These are phyloP conservation scores for Diarsia mendica DNA, from an alignment of 2,888 invertebrate genomes.

Conservation along the genomic window DNA sequence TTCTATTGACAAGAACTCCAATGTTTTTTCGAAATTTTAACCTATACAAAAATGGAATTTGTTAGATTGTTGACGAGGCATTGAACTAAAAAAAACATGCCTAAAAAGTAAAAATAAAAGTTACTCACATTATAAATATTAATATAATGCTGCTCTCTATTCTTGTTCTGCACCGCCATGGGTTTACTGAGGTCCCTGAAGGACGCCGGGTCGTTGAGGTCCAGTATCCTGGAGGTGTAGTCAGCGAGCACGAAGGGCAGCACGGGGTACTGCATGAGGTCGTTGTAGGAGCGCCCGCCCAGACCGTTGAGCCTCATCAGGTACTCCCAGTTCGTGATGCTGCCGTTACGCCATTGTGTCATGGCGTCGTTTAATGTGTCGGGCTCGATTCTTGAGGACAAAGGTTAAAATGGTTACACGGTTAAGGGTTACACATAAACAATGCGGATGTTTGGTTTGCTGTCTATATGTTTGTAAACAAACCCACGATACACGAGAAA, in stretches of 20 bases:
- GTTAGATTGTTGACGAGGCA: background rate
- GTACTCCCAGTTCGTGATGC: slow-evolving; percentile 97
- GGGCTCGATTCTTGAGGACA: slow-evolving; percentile 85
- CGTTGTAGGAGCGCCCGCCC: slow-evolving; percentile 96
- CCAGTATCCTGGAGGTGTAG: slow-evolving; percentile 93
- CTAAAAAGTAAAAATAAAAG: background rate
- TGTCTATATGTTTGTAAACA: too few relatives aligned
- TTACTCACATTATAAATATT: slow-evolving; percentile 93
- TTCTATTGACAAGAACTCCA: background rate
- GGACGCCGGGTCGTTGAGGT: slow-evolving; percentile 92
- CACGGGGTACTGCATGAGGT: slow-evolving; percentile 98
- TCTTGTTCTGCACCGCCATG: slow-evolving; percentile 96
- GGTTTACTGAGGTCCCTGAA: slow-evolving; percentile 95
- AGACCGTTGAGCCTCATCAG: slow-evolving; percentile 96
- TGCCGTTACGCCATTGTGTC: slow-evolving; percentile 94
- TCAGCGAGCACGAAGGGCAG: slow-evolving; percentile 96
- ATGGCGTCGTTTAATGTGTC: slow-evolving; percentile 92
- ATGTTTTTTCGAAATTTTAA: background rate
- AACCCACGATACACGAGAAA: too few relatives aligned
- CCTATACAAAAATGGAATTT: background rate
- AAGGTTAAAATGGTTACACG: background rate
- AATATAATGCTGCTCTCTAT: slow-evolving; percentile 95
- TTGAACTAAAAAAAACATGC: background rate
- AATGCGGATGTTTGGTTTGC: too few relatives aligned
- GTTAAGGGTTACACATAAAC: too few relatives aligned